These are phyloP conservation scores for Psilopogon haemacephalus DNA, from an alignment of 2,113 vertebrate genomes.

Conservation along the genomic window DNA sequence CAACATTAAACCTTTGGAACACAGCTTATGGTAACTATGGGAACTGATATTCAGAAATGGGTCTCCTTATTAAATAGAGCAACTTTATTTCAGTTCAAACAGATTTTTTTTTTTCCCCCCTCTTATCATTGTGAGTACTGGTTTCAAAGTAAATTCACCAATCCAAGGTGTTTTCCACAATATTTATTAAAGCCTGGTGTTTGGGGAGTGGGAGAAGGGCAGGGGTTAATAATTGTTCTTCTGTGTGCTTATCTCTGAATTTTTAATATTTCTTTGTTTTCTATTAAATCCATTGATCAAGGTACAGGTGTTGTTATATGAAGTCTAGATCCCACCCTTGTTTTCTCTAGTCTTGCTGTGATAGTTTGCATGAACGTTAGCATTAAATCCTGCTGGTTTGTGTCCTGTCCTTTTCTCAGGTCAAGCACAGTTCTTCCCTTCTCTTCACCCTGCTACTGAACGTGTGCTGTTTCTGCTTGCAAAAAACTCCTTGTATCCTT, in stretches of 20 bases:
- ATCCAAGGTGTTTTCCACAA: background rate
- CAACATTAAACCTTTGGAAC: background rate
- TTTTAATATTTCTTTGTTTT: background rate
- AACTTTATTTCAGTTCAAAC: background rate
- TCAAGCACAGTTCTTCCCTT: background rate
- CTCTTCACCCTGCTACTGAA: background rate
- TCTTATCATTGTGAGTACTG: background rate
- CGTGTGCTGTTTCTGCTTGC: background rate
- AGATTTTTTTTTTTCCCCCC: background rate
- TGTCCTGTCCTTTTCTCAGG: background rate
- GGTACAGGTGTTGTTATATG: background rate
- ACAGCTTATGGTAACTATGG: background rate
- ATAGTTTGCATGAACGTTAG: background rate
- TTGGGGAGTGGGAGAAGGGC: background rate
- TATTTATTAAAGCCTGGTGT: background rate
- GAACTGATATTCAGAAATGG: slow-evolving; percentile 10
- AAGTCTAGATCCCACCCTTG: background rate
- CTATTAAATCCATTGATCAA: background rate
- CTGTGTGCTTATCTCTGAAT: background rate
- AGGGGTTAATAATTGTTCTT: background rate
- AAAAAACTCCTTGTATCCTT: background rate
- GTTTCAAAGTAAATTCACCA: background rate
- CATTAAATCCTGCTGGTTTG: background rate
- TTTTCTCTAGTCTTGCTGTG: background rate
- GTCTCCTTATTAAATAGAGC: background rate